Evolutionary conservation across 2,888 invertebrate species (phyloP), one percentile per base, ranked within the genome.

Genomic region (Pammene aurita): DNA sequence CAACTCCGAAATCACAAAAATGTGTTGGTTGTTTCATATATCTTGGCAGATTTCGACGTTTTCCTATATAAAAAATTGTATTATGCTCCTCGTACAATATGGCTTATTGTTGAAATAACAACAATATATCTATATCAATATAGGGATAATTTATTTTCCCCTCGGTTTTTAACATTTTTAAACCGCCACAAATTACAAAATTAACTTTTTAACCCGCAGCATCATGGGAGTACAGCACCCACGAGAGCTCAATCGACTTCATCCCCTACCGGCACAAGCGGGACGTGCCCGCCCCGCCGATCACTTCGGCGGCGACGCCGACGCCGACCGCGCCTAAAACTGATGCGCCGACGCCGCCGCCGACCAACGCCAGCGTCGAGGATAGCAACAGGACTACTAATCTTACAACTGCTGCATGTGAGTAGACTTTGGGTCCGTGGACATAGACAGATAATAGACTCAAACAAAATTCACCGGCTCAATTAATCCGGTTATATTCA

Each of bases 151-250:
- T n/a, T n/a, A n/a, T n/a, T n/a, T n/a, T n/a, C n/a, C n/a, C n/a
- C n/a, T n/a, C n/a, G n/a, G n/a, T n/a, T n/a, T n/a, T n/a, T n/a
- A n/a, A n/a, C n/a, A n/a, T n/a, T n/a, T n/a, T n/a, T n/a, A n/a
- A n/a, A n/a, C n/a, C n/a, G 18, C 50, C 50, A 26, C 11, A 5
- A 11, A 16, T 16, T 2, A 16, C 13, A 44, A 16, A 48, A 26
- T 2, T 18, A 35, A 35, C 42, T 11, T 44, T 1, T 7, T 5
- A 2, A 7, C 7, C 52, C 52, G 2, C 60, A 67, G 66, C 60
- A 1, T 50, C 60, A 60, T 34, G 60, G 18, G 52, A 60, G 11
- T 67, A 67, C 54, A 55, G 46, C n/a, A 54, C 44, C 13, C 18
- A 54, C 46, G 54, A 44, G n/a, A 34, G 16, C 1, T 16, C 9